Percentiles rank a stretch among this genome's conserved stretches.
Conservation (phyloP, 2,113 vertebrate genomes). For the Hydrolagus affinis region DNA sequence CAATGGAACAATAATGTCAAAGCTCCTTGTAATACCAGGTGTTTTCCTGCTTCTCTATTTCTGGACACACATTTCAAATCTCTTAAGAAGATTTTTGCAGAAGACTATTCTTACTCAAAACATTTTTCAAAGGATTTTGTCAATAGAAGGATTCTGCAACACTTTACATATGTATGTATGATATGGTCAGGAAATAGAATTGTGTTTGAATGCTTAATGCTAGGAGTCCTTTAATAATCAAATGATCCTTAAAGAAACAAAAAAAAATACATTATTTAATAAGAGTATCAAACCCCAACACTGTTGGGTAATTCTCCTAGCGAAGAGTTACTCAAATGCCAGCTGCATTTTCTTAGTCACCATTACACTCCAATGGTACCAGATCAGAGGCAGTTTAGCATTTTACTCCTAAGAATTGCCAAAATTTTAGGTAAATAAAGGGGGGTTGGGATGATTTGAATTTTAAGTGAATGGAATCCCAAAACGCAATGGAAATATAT, state of each 20-base stretch:
- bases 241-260: neutral
- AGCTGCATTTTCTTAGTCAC: too few species aligned
- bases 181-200: neutral
- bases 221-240: neutral
- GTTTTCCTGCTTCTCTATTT: neutral
- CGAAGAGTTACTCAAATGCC: too few species aligned
- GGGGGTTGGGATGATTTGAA: neutral
- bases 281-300: neutral
- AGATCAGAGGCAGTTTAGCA: neutral
- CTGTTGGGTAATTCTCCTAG: too few species aligned
- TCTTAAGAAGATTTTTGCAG: neutral
- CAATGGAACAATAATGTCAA: conserved; percentile 49
- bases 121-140: neutral
- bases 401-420: neutral
- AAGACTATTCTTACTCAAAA: neutral
- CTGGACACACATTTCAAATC: neutral
- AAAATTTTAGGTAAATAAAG: neutral
- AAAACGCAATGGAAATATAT: neutral
- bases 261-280: neutral
- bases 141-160: neutral
- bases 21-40: neutral
- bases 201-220: neutral
- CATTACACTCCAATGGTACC: neutral
- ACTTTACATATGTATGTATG: neutral
- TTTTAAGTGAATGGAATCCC: neutral